Evolutionary conservation across 2,888 invertebrate species (phyloP), one percentile per base, ranked within the genome.

Genomic region (Eupeodes latifasciatus): DNA sequence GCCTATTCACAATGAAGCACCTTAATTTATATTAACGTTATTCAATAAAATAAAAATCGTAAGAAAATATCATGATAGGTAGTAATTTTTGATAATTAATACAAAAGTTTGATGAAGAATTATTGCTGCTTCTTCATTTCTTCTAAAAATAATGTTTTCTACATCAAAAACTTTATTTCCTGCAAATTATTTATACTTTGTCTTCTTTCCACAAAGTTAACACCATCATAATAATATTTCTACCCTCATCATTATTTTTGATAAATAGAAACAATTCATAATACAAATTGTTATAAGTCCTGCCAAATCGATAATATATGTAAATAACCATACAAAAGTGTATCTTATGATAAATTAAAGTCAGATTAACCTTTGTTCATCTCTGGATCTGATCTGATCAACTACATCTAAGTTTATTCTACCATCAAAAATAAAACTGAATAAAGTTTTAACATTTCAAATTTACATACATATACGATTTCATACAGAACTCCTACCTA

Each of bases 391-490:
- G 11, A 5, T 11, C 14, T 51, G 34, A 27, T 27, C 10, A 11
- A 47, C 3, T 10, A 11, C 4, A 10, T 47, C 27, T 27, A 27
- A 27, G 27, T 47, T 4, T 47, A 47, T 11, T 47, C 10, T 47
- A 9, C 47, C 11, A 11, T 47, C 16, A 55, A 55, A 4, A 55
- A 19, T 4, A 4, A 16, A 40, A 40, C 40, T 40, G 53, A 69
- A 11, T 69, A 69, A 69, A 40, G 36, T 40, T 67, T 53, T 34
- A 69, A 69, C 53, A n/a, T n/a, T n/a, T 71, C 44, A 71, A 71
- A 55, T 71, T 55, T 71, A 34, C n/a, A 66, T 71, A 34, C n/a
- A 66, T 66, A 6, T 55, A 4, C 4, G 12, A 36, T 12, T 55
- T 71, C 40, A 19, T 36, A 4, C 49, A 49, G 5, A 36, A 27